Evolutionary conservation across 2,888 invertebrate species (phyloP).

Genomic region (Agrochola litura): DNA sequence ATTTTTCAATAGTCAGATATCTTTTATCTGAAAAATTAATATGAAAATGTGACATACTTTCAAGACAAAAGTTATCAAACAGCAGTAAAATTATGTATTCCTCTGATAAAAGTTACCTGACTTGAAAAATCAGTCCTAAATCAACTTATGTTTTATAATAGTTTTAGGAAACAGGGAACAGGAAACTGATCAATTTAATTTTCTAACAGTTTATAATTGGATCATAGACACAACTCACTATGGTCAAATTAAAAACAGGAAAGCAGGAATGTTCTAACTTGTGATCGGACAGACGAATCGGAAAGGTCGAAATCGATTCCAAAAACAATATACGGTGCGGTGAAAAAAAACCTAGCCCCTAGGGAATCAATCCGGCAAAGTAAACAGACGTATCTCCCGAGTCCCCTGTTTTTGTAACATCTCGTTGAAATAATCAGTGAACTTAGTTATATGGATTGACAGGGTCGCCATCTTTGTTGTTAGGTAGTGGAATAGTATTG

Average conservation of each 20-base stretch:
- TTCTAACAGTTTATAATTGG: background rate
- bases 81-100: too few relatives aligned
- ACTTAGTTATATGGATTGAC: constrained; percentile 49
- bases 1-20: too few relatives aligned
- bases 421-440: constrained; percentile 61
- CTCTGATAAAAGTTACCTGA: too few relatives aligned
- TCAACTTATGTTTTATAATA: too few relatives aligned
- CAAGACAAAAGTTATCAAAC: background rate
- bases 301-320: constrained; percentile 39
- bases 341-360: constrained; percentile 53
- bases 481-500: constrained; percentile 2
- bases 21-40: background rate
- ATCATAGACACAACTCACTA: background rate
- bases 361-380: constrained; percentile 60
- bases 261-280: background rate
- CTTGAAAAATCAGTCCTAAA: too few relatives aligned
- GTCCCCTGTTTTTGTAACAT: constrained; percentile 54
- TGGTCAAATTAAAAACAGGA: constrained; percentile 6
- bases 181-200: background rate
- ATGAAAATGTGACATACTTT: background rate
- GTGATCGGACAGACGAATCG: constrained; percentile 10
- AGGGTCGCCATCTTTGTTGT: constrained; percentile 33
- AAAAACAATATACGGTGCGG: constrained; percentile 52
- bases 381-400: constrained; percentile 61
- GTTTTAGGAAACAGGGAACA: too few relatives aligned